Evolutionary conservation across 2,113 vertebrate species (phyloP), one percentile per base, ranked within the genome.

Genomic region (Triplophysa dalaica): DNA sequence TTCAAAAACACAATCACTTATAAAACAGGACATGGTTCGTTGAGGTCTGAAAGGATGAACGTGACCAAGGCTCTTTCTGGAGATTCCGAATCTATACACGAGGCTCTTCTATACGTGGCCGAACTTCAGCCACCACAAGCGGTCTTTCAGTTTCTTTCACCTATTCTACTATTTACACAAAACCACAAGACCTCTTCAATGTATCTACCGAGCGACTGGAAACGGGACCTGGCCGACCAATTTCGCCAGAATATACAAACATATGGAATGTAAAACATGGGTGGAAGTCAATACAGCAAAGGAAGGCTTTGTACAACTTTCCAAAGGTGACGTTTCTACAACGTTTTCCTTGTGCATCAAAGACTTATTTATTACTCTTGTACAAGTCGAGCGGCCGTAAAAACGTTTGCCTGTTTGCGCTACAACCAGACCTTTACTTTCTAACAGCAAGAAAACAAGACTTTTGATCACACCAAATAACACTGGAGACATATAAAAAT

Each of bases 401-500:
- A 77, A 76, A 78, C 60, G 26, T 65, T 62, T 12, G 16, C 43
- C 67, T 69, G 87, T 87, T 85, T 76, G 83, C 83, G 88, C 86
- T 90, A 89, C 92, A 91, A 91, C 88, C 86, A 90, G 89, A 93
- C 88, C 91, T 90, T 88, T 93, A 91, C 88, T 89, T 89, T 88
- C 91, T 85, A 84, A 88, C 89, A 89, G 90, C 24, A 26, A 61
- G n/a, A 16, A 33, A 70, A 73, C 69, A 60, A 83, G 64, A 76
- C 16, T 61, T 67, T 77, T 70, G 75, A 76, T 84, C 29, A 79
- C 48, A 83, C 72, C 21, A 78, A 67, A 33, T 68, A 83, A 82
- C 45, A 94, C 93, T 95, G 94, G 89, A 87, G 89, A 93, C 95
- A 95, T 93, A 95, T 94, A 95, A 83, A 96, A 96, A 98, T 98